Evolutionary conservation across 35 echinoderm and acorn worm species (phyloP).

Genomic region (Diadema setosum): DNA sequence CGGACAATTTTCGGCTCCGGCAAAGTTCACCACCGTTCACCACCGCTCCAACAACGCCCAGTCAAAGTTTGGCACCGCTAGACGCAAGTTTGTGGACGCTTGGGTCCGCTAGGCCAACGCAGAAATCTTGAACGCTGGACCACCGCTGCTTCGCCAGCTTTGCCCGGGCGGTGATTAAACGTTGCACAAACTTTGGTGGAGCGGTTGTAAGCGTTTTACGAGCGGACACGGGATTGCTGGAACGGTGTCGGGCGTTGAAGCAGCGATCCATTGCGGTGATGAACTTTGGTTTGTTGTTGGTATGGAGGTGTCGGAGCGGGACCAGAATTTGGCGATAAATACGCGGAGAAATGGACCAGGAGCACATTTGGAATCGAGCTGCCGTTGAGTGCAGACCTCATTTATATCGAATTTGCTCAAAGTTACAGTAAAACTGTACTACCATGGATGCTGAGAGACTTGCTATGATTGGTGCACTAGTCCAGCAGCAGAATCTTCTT

Average conservation of each 20-base stretch:
- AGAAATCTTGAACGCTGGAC: conserved; percentile 2
- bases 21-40: background rate
- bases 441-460: too few relatives aligned
- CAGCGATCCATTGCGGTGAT: conserved; percentile 5
- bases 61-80: conserved; percentile 1
- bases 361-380: too few relatives aligned
- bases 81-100: background rate
- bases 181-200: background rate
- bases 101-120: background rate
- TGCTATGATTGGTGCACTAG: too few relatives aligned
- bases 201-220: conserved; percentile 4
- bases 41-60: conserved; percentile 5
- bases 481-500: too few relatives aligned
- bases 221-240: background rate
- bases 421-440: too few relatives aligned
- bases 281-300: conserved; percentile 1
- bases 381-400: too few relatives aligned
- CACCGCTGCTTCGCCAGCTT: background rate
- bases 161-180: conserved; percentile 3
- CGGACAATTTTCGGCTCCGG: background rate
- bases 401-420: too few relatives aligned
- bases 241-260: conserved; percentile 1
- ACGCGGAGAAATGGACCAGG: too few relatives aligned
- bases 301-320: conserved; percentile 1
- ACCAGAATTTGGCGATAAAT: too few relatives aligned